phyloP scores from a whole-genome alignment of 2,113 vertebrate genomes.

The Lepus europaeus region DNA sequence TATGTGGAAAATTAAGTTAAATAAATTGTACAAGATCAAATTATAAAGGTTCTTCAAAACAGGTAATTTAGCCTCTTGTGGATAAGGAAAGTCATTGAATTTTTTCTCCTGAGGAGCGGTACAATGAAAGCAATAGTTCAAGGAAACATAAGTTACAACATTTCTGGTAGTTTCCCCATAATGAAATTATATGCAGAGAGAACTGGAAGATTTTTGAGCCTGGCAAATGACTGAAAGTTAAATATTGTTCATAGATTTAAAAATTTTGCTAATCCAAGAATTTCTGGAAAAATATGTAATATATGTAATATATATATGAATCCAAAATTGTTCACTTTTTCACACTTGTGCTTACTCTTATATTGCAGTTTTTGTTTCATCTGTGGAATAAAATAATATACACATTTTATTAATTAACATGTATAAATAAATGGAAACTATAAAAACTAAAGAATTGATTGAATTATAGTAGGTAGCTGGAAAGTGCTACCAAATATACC shows the following conservation, averaged over 20 bases:
- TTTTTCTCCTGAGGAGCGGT: background rate
- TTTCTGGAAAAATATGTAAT: background rate
- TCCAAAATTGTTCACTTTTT: background rate
- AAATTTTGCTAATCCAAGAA: background rate
- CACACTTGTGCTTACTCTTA: background rate
- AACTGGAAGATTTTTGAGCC: background rate
- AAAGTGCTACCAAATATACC: background rate
- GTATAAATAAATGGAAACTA: background rate
- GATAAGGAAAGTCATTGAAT: background rate
- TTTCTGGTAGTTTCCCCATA: background rate
- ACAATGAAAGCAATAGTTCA: slow-evolving; percentile 20
- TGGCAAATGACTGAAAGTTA: slow-evolving; percentile 32
- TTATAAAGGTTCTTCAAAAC: background rate
- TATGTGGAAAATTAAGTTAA: background rate
- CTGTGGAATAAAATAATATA: background rate
- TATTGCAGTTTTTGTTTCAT: background rate
- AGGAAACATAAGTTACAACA: slow-evolving; percentile 27
- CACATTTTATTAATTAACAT: background rate
- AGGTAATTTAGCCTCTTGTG: background rate
- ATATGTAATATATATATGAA: background rate
- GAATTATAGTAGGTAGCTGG: background rate
- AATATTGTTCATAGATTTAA: slow-evolving; percentile 9
- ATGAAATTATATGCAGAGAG: background rate
- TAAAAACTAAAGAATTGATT: background rate
- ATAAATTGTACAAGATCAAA: background rate